Percentiles rank a stretch among this genome's conserved stretches.
Conservation (phyloP, 2,888 invertebrate genomes). For the Apamea monoglypha region DNA sequence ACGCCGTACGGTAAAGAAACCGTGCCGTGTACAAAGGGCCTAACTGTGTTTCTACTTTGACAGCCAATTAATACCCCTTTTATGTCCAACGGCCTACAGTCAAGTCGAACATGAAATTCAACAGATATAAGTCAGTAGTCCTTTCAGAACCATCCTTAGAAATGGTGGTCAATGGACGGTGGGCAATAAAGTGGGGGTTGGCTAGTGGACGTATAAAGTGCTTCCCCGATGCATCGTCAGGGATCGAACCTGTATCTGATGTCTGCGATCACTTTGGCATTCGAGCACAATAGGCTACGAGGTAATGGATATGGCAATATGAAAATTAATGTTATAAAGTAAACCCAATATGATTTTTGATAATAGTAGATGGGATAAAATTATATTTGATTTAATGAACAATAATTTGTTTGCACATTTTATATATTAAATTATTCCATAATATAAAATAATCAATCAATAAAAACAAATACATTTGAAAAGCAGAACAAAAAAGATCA, state of each 20-base stretch:
- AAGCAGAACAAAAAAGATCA: not conserved
- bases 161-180: slow-evolving; percentile 28
- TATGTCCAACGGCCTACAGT: not conserved
- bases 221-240: slow-evolving; percentile 64
- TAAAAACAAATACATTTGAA: not conserved
- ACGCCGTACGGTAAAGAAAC: not conserved
- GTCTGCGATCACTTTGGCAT: slow-evolving; percentile 62
- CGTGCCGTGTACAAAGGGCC: not conserved
- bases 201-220: slow-evolving; percentile 54
- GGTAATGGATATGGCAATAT: slow-evolving; percentile 37
- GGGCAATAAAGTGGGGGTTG: slow-evolving; percentile 29
- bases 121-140: not conserved
- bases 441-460: not conserved
- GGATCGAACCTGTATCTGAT: slow-evolving; percentile 63
- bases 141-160: slow-evolving; percentile 1
- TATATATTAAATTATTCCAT: not conserved
- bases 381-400: not conserved
- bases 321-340: not conserved
- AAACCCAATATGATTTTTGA: not conserved
- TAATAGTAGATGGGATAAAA: not conserved
- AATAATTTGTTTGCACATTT: not conserved
- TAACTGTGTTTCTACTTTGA: not conserved
- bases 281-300: slow-evolving; percentile 7
- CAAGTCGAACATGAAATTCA: not conserved
- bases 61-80: not conserved